Percentiles rank a stretch among this genome's conserved stretches.
These are phyloP conservation scores for Stichopus chloronotus DNA, from an alignment of 35 echinoderm and acorn worm species.

Conservation along the genomic window DNA sequence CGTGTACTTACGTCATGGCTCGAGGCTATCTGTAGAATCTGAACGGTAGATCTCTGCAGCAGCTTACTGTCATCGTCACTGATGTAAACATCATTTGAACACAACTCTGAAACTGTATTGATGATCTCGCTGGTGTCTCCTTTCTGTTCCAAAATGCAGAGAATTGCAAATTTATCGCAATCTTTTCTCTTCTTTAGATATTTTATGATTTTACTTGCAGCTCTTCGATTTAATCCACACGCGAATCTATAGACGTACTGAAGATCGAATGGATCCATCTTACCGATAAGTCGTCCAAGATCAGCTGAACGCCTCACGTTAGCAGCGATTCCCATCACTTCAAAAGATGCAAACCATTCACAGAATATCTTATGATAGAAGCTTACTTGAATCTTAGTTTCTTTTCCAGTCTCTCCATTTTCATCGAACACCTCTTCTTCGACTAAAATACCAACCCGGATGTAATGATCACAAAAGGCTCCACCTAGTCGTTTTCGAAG, in stretches of 20 bases:
- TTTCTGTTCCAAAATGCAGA: background rate
- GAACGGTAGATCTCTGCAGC: background rate
- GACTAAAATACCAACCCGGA: background rate
- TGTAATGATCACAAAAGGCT: background rate
- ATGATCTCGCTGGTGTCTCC: background rate
- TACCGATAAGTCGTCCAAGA: background rate
- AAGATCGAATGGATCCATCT: constrained; percentile 16
- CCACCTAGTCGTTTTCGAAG: background rate
- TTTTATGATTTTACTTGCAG: background rate
- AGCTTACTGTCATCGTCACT: background rate
- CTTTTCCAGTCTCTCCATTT: background rate
- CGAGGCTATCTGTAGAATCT: background rate
- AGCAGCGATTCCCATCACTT: background rate
- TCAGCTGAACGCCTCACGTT: background rate
- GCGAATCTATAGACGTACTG: background rate
- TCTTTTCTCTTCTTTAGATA: background rate
- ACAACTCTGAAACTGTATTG: background rate
- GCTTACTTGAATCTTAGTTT: background rate
- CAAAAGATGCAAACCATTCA: background rate
- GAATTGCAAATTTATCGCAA: background rate
- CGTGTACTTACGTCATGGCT: background rate
- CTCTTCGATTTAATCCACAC: background rate
- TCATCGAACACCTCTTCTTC: background rate
- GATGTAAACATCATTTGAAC: background rate
- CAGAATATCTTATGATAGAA: constrained; percentile 1